phyloP scores from a whole-genome alignment of 2,113 vertebrate species.

The Etia nguti region DNA sequence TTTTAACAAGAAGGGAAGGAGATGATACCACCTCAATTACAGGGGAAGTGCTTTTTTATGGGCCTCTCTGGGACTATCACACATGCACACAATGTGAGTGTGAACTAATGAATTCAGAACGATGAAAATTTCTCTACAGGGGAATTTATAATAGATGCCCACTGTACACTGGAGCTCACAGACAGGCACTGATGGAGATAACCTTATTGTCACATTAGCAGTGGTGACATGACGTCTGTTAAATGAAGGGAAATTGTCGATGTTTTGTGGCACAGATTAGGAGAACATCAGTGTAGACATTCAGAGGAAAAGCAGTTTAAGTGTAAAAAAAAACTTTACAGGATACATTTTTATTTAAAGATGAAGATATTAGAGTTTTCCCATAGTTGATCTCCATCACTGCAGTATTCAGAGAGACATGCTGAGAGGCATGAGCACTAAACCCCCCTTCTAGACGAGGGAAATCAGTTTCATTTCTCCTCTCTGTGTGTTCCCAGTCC shows the following conservation, averaged over 20 bases:
- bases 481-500: slow-evolving; percentile 40
- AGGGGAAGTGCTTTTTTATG: slow-evolving; percentile 73
- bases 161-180: neutral
- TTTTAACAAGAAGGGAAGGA: slow-evolving; percentile 53
- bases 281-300: neutral
- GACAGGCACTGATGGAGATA: neutral
- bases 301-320: neutral
- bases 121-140: slow-evolving; percentile 19
- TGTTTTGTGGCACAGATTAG: neutral
- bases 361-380: neutral
- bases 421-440: slow-evolving; percentile 21
- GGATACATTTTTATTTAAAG: neutral
- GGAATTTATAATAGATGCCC: slow-evolving; percentile 13
- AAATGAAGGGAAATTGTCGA: neutral
- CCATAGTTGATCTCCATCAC: slow-evolving; percentile 27
- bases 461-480: slow-evolving; percentile 62
- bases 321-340: neutral
- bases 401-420: neutral
- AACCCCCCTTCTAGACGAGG: slow-evolving; percentile 20
- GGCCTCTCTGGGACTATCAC: slow-evolving; percentile 28
- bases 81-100: slow-evolving; percentile 31
- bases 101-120: slow-evolving; percentile 49
- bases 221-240: neutral
- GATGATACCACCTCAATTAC: slow-evolving; percentile 66
- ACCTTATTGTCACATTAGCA: neutral